These are phyloP conservation scores for Stictonetta naevosa DNA, from an alignment of 2,113 vertebrate species.

Conservation along the genomic window DNA sequence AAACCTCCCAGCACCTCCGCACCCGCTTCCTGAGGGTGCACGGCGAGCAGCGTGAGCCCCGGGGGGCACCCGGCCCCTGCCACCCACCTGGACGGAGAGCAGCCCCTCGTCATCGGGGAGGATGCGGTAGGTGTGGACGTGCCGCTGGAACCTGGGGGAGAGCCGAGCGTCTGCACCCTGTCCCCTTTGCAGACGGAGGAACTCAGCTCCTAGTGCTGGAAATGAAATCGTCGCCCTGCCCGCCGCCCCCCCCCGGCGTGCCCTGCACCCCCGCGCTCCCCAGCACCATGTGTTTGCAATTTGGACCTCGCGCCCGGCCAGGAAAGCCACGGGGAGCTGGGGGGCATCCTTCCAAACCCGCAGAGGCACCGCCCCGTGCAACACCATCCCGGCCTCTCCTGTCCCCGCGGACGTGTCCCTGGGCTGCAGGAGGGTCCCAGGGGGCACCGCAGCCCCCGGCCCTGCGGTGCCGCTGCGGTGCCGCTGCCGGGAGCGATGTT, in stretches of 20 bases:
- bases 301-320: neutral
- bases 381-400: too few species aligned
- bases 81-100: constrained; percentile 87
- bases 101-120: constrained; percentile 85
- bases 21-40: neutral
- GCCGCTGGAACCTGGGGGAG: constrained; percentile 81
- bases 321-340: neutral
- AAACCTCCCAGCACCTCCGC: neutral
- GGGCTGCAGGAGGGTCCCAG: neutral
- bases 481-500: neutral
- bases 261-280: rapidly evolving
- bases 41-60: too few species aligned
- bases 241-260: rapidly evolving
- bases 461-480: too few species aligned
- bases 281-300: neutral
- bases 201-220: neutral
- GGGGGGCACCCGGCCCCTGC: neutral
- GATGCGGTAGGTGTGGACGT: constrained; percentile 89
- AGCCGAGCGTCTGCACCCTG: neutral
- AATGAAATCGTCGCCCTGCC: neutral
- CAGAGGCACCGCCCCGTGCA: neutral
- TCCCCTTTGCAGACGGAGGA: neutral
- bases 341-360: neutral
- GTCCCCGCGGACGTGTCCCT: neutral
- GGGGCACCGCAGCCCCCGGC: neutral